A percentile compares a stretch with the other conserved stretches of the same genome.
These are phyloP conservation scores for Ctena decussata DNA, from an alignment of 2,888 invertebrate genomes.

Conservation along the genomic window DNA sequence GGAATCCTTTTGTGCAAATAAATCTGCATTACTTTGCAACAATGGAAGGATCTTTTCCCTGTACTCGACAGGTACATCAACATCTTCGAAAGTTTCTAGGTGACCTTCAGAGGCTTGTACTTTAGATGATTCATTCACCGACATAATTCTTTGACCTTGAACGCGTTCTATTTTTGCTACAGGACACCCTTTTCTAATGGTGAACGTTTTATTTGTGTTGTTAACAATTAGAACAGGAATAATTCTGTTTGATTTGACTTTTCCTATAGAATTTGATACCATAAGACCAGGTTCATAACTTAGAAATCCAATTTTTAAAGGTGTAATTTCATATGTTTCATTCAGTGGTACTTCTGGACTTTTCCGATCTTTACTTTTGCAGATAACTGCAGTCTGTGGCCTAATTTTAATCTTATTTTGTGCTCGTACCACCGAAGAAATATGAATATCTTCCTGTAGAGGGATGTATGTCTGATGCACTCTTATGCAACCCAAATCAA, in stretches of 20 bases:
- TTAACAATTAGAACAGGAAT: background rate
- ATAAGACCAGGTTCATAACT: background rate
- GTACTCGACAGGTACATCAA: background rate
- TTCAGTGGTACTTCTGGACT: background rate
- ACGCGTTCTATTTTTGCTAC: no score
- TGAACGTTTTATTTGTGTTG: background rate
- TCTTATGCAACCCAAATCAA: slow-evolving; percentile 31
- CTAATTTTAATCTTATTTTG: background rate
- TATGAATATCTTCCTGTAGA: background rate
- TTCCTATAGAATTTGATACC: background rate
- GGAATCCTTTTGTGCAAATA: background rate
- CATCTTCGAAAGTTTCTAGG: background rate
- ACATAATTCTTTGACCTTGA: background rate
- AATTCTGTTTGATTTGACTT: background rate
- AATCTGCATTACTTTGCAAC: background rate
- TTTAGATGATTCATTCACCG: background rate
- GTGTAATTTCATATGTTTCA: background rate
- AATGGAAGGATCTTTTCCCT: background rate
- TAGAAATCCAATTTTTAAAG: background rate
- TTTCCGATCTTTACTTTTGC: background rate
- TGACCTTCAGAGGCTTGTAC: no score
- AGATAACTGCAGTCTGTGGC: background rate
- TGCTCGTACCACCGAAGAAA: background rate
- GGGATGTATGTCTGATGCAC: background rate
- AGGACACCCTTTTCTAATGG: no score